Evolutionary conservation across 1,140 invertebrate genomes (phyloP).

Genomic region (Rhopalosiphum maidis): DNA sequence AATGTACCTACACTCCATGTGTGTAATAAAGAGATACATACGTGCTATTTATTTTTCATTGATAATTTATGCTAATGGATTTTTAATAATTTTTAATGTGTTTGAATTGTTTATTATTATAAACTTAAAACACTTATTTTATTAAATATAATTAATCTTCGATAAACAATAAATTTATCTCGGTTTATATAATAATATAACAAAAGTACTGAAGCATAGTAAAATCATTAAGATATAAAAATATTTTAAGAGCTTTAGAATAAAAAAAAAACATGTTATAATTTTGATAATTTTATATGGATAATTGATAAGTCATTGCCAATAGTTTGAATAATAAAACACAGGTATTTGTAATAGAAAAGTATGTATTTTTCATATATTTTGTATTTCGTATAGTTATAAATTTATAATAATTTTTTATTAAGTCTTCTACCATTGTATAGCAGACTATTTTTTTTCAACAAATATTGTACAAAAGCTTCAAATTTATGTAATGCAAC

Average conservation of each 20-base stretch:
- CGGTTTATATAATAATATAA: not conserved
- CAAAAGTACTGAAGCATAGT: not conserved
- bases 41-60: not conserved
- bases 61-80: slow-evolving; percentile 41
- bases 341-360: too few relatives aligned
- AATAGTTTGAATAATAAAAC: not conserved
- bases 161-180: slow-evolving; percentile 4
- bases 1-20: not conserved
- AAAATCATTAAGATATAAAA: not conserved
- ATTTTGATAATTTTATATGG: not conserved
- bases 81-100: slow-evolving; percentile 30
- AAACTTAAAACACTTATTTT: not conserved
- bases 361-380: too few relatives aligned
- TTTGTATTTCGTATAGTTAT: too few relatives aligned
- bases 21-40: not conserved
- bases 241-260: too few relatives aligned
- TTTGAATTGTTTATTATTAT: not conserved
- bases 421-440: not conserved
- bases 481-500: not conserved
- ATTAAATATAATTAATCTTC: not conserved
- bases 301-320: not conserved
- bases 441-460: not conserved
- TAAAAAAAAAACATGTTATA: not conserved
- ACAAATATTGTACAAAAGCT: not conserved
- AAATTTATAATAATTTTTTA: not conserved